Conservation (phyloP, 2,797 vertebrate species). For the Melanotaenia trifasciata region DNA sequence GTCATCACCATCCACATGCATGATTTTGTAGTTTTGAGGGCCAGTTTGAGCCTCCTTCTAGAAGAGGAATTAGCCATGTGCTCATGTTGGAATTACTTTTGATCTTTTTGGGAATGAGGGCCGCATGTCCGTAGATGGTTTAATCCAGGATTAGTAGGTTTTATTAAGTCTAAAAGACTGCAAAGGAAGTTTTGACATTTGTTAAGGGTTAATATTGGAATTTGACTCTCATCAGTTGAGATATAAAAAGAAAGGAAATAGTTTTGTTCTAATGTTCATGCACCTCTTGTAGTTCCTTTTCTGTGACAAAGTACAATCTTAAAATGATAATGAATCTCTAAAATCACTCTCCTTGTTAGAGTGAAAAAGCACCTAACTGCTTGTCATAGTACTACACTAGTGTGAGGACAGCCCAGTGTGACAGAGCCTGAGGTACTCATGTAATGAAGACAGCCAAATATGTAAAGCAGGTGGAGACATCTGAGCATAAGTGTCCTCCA, state of each 20-base stretch:
- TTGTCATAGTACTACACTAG: conserved; percentile 35
- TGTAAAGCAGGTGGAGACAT: conserved; percentile 27
- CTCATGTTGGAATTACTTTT: not conserved
- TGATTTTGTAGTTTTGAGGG: conserved; percentile 19
- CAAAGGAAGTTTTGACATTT: conserved; percentile 2
- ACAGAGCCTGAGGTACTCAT: conserved; percentile 20
- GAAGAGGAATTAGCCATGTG: not conserved
- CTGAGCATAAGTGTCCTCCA: conserved; percentile 36
- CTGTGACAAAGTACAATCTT: conserved; percentile 9
- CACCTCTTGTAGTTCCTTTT: too few relatives aligned
- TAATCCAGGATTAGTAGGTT: not conserved
- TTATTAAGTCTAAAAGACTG: not conserved
- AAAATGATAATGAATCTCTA: conserved; percentile 36
- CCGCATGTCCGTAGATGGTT: not conserved
- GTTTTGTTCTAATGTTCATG: not conserved
- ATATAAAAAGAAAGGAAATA: not conserved
- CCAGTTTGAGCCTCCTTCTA: conserved; percentile 7
- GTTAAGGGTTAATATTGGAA: not conserved
- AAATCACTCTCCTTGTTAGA: conserved; percentile 34
- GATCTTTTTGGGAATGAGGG: not conserved
- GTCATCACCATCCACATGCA: conserved; percentile 2
- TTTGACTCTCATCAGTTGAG: not conserved
- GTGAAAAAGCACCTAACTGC: conserved; percentile 54
- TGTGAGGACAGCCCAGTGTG: conserved; percentile 31
- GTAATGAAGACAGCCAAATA: conserved; percentile 51